These are phyloP conservation scores for Pluvianellus socialis DNA, from an alignment of 2,113 vertebrate species.

Conservation along the genomic window DNA sequence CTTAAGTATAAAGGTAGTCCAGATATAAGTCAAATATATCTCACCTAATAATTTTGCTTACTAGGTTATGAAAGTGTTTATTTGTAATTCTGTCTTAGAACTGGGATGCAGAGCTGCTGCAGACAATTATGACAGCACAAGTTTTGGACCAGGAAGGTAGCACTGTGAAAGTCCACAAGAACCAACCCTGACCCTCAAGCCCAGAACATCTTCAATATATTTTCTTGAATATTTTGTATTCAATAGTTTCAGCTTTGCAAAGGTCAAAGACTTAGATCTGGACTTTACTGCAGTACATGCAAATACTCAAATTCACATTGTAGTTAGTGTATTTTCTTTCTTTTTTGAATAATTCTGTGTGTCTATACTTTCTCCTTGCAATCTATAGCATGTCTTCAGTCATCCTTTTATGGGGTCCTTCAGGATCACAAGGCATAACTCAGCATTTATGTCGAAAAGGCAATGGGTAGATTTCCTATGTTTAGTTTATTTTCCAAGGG, in stretches of 20 bases:
- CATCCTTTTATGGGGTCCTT: background rate
- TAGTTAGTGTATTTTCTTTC: background rate
- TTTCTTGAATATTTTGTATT: background rate
- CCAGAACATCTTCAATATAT: background rate
- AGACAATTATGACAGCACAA: background rate
- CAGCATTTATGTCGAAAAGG: background rate
- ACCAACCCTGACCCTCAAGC: accelerated
- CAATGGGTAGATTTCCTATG: background rate
- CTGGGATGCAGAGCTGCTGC: background rate
- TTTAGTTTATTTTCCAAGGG: background rate
- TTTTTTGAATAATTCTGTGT: background rate
- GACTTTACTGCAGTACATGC: background rate
- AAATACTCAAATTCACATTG: background rate
- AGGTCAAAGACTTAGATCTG: background rate
- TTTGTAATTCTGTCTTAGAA: background rate
- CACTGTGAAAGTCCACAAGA: background rate
- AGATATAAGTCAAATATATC: background rate
- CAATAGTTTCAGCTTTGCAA: background rate
- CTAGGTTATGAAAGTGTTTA: background rate
- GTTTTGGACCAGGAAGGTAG: background rate
- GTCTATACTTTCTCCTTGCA: background rate
- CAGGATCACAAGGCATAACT: background rate
- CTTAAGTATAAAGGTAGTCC: background rate
- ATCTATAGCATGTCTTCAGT: background rate
- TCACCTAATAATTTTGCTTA: background rate